Conservation (phyloP, 37 sponge, comb jelly and placozoan species). For the Diacarnus erythraeanus region DNA sequence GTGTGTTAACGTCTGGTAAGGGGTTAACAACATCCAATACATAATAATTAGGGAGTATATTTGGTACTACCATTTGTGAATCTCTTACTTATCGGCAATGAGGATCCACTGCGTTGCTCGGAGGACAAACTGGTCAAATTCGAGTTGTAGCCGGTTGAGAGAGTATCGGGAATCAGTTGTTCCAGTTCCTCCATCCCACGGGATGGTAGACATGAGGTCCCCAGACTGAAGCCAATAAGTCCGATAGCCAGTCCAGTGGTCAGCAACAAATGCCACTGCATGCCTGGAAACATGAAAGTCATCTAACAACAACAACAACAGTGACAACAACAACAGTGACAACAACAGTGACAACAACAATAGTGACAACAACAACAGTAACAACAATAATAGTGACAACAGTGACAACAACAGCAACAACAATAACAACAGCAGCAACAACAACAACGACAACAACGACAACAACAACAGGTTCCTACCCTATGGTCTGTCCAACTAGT, state of each 20-base stretch:
- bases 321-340: too few relatives aligned
- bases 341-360: too few relatives aligned
- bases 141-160: conserved; percentile 78
- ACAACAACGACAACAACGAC: too few relatives aligned
- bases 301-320: too few relatives aligned
- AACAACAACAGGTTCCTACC: conserved; percentile 23
- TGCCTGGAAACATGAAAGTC: conserved; percentile 32
- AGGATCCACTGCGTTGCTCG: conserved; percentile 87
- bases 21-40: too few relatives aligned
- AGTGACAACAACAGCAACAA: too few relatives aligned
- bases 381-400: too few relatives aligned
- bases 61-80: too few relatives aligned
- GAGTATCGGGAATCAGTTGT: conserved; percentile 48
- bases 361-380: too few relatives aligned
- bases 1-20: too few relatives aligned
- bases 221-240: conserved; percentile 14
- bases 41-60: too few relatives aligned
- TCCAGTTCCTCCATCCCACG: background rate
- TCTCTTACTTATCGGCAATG: conserved; percentile 75
- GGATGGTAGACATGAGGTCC: conserved; percentile 27
- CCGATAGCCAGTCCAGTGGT: conserved; percentile 83
- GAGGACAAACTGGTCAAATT: conserved; percentile 87
- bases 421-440: too few relatives aligned
- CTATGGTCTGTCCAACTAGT: conserved; percentile 76
- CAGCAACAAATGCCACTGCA: conserved; percentile 84